Base-by-base conservation (phyloP, 1,140 invertebrate species). In the Drosophila equinoxialis region DNA sequence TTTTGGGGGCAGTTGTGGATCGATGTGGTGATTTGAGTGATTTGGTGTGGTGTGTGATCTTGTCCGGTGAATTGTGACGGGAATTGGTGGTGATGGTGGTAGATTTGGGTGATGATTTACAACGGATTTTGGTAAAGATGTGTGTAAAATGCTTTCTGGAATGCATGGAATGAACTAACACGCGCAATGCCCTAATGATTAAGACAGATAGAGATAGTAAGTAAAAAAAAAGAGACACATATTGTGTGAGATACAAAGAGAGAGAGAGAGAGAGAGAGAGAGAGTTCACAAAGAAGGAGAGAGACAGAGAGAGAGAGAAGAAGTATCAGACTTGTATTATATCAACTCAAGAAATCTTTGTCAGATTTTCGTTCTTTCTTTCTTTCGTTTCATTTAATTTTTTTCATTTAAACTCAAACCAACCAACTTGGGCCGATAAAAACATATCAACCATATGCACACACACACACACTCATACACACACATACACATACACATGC, bases 101-200 rank as follows among this genome's bases (percentile, higher is more conserved):
- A n/a, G 42, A 17, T 45, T 45, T 17, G 8, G 45, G 45, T 48
- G 45, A 48, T 65, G 51, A 63, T 26, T 26, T 26, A 26, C 23
- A 26, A 26, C 23, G 23, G 23, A 26, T 26, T 26, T 26, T 26
- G 23, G 54, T 45, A 64, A 26, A 41, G 45, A 67, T 30, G 6
- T 6, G 71, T 74, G 48, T 63, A 59, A 48, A 55, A 41, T 51
- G 59, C 66, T 61, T 30, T 30, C 6, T 63, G 26, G 26, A 59
- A 54, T 65, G 65, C n/a, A 69, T 58, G 59, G 72, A 13, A 66
- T 79, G 64, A 58, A 70, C 66, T 51, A 30, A 67, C 76, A 68
- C 76, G 76, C 76, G 64, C 71, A 74, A 74, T 74, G 75, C 71
- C 75, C 75, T 77, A 57, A 23, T 39, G 37, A 57, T 39, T 55